phyloP scores from a whole-genome alignment of 2,797 vertebrate species.

The Sphenopsis melanotis region DNA sequence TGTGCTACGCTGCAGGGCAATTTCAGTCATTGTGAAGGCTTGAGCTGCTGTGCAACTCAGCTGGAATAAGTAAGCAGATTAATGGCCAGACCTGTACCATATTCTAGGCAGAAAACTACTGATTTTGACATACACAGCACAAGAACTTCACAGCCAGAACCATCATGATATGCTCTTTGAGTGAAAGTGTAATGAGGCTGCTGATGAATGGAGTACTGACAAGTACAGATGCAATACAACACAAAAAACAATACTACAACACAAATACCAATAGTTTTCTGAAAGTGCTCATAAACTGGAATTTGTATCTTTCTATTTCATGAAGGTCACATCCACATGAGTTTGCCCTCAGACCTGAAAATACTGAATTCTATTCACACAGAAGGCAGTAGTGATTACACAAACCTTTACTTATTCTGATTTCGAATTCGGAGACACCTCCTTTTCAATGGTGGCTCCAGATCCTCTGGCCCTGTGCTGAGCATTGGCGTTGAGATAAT shows the following conservation, averaged over 20 bases:
- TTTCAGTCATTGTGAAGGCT: slow-evolving; percentile 15
- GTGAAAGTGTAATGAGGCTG: slow-evolving; percentile 32
- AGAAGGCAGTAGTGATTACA: slow-evolving; percentile 67
- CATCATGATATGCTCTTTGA: slow-evolving; percentile 1
- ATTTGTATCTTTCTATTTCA: background rate
- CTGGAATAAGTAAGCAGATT: slow-evolving; percentile 36
- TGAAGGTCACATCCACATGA: background rate
- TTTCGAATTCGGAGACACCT: slow-evolving; percentile 99
- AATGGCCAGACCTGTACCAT: slow-evolving; percentile 33
- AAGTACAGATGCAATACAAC: slow-evolving; percentile 49
- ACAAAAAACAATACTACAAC: slow-evolving; percentile 33
- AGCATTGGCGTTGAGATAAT: slow-evolving; percentile 88
- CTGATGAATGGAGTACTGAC: slow-evolving; percentile 45
- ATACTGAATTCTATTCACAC: slow-evolving; percentile 51
- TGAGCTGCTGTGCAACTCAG: slow-evolving; percentile 8
- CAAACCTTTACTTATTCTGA: slow-evolving; percentile 98
- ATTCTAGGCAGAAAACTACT: slow-evolving; percentile 19
- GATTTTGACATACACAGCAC: slow-evolving; percentile 19
- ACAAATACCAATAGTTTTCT: background rate
- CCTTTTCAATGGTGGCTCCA: slow-evolving; percentile 96
- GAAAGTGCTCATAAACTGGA: background rate
- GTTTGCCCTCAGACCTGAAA: slow-evolving; percentile 21
- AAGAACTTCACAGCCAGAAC: slow-evolving; percentile 46
- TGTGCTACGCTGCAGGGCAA: background rate
- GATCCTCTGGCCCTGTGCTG: slow-evolving; percentile 88